Conservation (phyloP, 1,140 invertebrate species). For the Lepidostoma basale region DNA sequence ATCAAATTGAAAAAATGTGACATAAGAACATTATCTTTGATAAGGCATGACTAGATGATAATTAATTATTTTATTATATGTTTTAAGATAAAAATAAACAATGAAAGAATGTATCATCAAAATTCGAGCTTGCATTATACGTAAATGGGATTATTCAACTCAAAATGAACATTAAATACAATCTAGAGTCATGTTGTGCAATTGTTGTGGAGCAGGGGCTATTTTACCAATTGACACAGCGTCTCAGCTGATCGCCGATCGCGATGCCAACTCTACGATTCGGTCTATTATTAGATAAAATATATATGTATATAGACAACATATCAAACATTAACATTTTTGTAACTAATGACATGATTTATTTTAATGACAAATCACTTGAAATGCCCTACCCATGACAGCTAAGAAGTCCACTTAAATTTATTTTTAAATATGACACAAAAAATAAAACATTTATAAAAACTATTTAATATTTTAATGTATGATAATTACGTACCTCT, state of each 20-base stretch:
- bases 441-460: not conserved
- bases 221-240: too few relatives aligned
- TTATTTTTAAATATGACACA: not conserved
- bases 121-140: too few relatives aligned
- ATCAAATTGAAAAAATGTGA: too few relatives aligned
- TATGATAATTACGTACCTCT: slow-evolving; percentile 3
- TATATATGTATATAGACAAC: slow-evolving; percentile 6
- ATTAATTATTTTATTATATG: too few relatives aligned
- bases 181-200: too few relatives aligned
- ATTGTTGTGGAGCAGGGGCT: too few relatives aligned
- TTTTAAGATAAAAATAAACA: too few relatives aligned
- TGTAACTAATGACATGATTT: not conserved
- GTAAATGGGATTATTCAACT: too few relatives aligned
- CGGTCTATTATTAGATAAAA: slow-evolving; percentile 33
- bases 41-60: too few relatives aligned
- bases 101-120: too few relatives aligned
- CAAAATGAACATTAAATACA: too few relatives aligned
- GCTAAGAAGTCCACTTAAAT: not conserved
- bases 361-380: not conserved
- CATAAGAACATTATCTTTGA: too few relatives aligned
- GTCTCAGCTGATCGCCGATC: slow-evolving; percentile 32
- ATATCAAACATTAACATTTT: not conserved
- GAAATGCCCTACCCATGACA: slow-evolving; percentile 9
- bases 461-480: not conserved
- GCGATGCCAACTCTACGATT: slow-evolving; percentile 30